Conservation (phyloP, 2,113 vertebrate genomes). For the Ceratotherium simum region DNA sequence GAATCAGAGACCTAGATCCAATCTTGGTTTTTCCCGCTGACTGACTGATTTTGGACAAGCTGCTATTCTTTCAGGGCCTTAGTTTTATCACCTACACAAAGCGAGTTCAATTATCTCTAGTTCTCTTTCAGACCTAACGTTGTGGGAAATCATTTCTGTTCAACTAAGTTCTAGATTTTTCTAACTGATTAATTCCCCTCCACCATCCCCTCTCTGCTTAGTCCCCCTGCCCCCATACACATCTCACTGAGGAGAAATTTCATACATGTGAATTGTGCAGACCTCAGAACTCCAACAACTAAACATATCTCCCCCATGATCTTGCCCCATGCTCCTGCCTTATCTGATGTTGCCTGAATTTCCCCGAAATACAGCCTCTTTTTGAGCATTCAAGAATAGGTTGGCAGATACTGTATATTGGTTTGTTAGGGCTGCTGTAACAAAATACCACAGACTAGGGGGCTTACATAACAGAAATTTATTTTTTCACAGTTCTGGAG, state of each 20-base stretch:
- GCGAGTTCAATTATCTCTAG: neutral
- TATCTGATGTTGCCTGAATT: neutral
- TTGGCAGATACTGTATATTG: neutral
- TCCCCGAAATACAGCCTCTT: neutral
- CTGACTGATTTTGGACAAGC: neutral
- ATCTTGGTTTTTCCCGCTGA: neutral
- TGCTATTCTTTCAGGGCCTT: neutral
- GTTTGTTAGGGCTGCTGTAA: neutral
- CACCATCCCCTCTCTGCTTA: neutral
- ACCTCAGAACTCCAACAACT: neutral
- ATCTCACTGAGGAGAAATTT: neutral
- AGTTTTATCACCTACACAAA: neutral
- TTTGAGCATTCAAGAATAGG: neutral
- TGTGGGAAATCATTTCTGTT: slow-evolving; percentile 16
- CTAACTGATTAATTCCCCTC: neutral
- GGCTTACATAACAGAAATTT: neutral
- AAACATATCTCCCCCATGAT: neutral
- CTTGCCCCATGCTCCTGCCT: neutral
- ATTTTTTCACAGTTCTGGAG: neutral
- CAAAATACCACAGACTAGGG: neutral
- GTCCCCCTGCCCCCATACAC: neutral
- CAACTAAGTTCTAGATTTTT: neutral
- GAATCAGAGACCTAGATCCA: neutral
- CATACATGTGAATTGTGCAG: neutral
- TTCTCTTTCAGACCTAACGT: neutral